Conservation (phyloP, 2,888 invertebrate species). For the Noctua janthe region DNA sequence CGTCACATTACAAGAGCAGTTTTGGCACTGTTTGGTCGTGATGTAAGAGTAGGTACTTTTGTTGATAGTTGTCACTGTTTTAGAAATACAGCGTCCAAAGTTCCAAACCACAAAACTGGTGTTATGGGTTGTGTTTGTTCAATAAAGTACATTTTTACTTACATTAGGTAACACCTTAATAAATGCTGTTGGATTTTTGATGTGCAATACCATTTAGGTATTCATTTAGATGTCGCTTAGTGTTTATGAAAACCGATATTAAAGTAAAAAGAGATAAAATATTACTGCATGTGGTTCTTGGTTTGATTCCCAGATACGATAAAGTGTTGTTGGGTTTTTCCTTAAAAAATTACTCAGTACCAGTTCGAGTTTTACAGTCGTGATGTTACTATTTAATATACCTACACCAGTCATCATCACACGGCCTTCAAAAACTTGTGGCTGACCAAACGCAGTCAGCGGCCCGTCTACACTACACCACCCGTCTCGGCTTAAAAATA, state of each 20-base stretch:
- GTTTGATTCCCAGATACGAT: background rate
- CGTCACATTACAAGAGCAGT: background rate
- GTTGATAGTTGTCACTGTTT: background rate
- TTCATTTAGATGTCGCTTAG: background rate
- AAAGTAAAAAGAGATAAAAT: too few species aligned
- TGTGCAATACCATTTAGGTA: background rate
- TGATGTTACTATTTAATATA: background rate
- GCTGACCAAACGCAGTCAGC: background rate
- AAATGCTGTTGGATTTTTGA: background rate
- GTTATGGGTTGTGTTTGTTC: background rate
- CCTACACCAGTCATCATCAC: background rate
- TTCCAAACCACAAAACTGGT: background rate
- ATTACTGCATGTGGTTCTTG: background rate
- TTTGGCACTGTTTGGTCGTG: background rate
- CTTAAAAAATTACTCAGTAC: background rate
- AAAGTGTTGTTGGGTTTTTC: background rate
- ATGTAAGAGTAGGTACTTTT: background rate
- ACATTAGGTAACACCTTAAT: background rate
- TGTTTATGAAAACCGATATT: background rate
- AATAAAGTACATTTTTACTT: background rate
- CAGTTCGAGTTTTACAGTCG: background rate
- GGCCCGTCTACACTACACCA: slow-evolving; percentile 15
- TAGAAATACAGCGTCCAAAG: background rate
- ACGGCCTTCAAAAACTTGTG: background rate
- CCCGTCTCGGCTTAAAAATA: slow-evolving; percentile 58